A percentile compares a stretch with the other conserved stretches of the same genome.
These are phyloP conservation scores for Cryptoprocta ferox DNA, from an alignment of 2,797 vertebrate genomes.

Conservation along the genomic window DNA sequence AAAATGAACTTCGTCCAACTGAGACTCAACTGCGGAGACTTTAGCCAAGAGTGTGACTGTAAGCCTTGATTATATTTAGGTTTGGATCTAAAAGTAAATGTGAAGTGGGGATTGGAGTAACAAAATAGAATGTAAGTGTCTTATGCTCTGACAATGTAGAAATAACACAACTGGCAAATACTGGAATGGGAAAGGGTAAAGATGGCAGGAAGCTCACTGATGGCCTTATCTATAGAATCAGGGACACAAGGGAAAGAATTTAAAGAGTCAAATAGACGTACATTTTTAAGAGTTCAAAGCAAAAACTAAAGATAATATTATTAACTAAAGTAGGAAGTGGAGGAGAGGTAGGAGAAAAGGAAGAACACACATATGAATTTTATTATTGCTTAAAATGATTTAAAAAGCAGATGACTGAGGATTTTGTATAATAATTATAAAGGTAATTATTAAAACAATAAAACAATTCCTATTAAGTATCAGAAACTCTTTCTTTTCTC, in stretches of 20 bases:
- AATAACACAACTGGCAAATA: background rate
- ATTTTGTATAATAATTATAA: background rate
- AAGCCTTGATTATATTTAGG: background rate
- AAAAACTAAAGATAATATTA: background rate
- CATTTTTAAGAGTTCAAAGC: background rate
- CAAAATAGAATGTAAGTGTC: background rate
- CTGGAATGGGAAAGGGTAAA: background rate
- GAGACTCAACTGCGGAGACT: background rate
- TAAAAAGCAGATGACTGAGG: background rate
- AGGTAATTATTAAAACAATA: background rate
- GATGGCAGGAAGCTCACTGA: background rate
- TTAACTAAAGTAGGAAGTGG: background rate
- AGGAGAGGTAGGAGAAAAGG: background rate
- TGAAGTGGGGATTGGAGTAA: background rate
- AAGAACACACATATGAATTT: background rate
- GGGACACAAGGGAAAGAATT: background rate
- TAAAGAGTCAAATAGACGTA: background rate
- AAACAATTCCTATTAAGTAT: background rate
- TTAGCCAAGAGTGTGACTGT: background rate
- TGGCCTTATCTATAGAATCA: background rate
- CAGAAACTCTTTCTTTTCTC: background rate
- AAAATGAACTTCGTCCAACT: constrained; percentile 33
- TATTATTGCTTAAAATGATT: background rate
- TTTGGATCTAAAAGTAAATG: background rate
- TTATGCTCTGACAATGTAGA: background rate